Base-by-base conservation (phyloP, 1,140 invertebrate genomes). In the Drosophila murphyi region DNA sequence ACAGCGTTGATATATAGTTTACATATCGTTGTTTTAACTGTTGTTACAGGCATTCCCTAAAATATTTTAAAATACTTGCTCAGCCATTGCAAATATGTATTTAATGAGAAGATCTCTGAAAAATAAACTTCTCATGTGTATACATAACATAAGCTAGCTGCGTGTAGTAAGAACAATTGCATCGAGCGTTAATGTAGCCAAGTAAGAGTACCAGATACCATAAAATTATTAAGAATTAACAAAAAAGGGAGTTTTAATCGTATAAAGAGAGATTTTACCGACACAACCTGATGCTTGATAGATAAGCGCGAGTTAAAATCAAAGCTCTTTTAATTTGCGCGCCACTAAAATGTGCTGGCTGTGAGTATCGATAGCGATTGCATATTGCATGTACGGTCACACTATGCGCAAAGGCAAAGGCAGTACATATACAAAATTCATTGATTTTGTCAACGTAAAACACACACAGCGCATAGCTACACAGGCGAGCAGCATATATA, bases 371-470 rank as follows among this genome's bases (percentile, higher is more conserved):
- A 59, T 61, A 52, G 43, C 65, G 65, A 69, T 69, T 29, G 31
- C 62, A 37, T 34, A 35, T 48, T 10, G n/a, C 20, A 20, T 4
- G 34, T 57, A 29, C 48, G 70, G 70, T 60, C 70, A 72, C 70
- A 59, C 70, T 68, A 28, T 12, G 60, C 57, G 51, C 39, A 55
- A 47, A 70, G 59, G 68, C 59, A 62, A 55, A 70, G 60, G 68
- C 60, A 55, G 74, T 68, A 80, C 82, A 89, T 78, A 89, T 90
- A 89, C 86, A 90, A 82, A 89, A 89, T 89, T 89, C 87, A 89
- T 89, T 90, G 86, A 90, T 89, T 91, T 91, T 91, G 87, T 90
- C 86, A 89, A 90, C 88, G 82, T 90, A 91, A 87, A 88, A 86
- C 68, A 91, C 68, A 91, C 59, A 87, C 62, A 82, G 63, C 73